Conservation (phyloP, 1,140 invertebrate genomes). For the Plectrocnemia conspersa region DNA sequence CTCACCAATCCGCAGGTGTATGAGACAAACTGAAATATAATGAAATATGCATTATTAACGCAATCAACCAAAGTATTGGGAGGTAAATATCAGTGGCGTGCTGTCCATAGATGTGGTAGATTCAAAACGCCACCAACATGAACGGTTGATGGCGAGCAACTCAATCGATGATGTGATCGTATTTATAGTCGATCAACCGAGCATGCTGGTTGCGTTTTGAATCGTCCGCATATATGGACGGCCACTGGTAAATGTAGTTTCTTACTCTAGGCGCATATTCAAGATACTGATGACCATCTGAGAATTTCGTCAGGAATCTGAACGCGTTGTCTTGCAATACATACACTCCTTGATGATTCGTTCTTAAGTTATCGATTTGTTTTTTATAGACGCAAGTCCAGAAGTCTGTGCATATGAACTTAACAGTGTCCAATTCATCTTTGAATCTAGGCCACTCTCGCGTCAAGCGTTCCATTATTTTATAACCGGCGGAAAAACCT, state of each 20-base stretch:
- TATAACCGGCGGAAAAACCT: slow-evolving; percentile 87
- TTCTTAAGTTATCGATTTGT: slow-evolving; percentile 97
- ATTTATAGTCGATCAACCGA: too few relatives aligned
- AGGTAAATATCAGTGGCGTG: too few relatives aligned
- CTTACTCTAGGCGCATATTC: slow-evolving; percentile 79
- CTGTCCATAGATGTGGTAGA: too few relatives aligned
- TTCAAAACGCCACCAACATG: too few relatives aligned
- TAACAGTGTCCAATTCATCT: slow-evolving; percentile 97
- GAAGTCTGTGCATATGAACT: slow-evolving; percentile 99
- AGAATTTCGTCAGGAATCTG: slow-evolving; percentile 82
- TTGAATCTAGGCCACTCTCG: slow-evolving; percentile 91
- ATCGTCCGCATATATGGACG: neutral
- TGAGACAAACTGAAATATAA: slow-evolving; percentile 72
- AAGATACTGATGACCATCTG: slow-evolving; percentile 85
- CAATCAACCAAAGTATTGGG: neutral
- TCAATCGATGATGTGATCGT: too few relatives aligned
- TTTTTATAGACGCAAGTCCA: slow-evolving; percentile 97
- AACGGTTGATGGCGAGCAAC: too few relatives aligned
- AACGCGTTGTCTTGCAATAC: slow-evolving; percentile 97
- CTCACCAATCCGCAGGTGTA: slow-evolving; percentile 94
- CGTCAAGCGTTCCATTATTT: slow-evolving; percentile 88
- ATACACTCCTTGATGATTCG: slow-evolving; percentile 98
- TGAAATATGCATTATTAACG: slow-evolving; percentile 9
- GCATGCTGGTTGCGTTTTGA: neutral
- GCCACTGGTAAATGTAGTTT: too few relatives aligned